Evolutionary conservation across 53 echinoderm and acorn worm species (phyloP).

Genomic region (Arbacia lixula): DNA sequence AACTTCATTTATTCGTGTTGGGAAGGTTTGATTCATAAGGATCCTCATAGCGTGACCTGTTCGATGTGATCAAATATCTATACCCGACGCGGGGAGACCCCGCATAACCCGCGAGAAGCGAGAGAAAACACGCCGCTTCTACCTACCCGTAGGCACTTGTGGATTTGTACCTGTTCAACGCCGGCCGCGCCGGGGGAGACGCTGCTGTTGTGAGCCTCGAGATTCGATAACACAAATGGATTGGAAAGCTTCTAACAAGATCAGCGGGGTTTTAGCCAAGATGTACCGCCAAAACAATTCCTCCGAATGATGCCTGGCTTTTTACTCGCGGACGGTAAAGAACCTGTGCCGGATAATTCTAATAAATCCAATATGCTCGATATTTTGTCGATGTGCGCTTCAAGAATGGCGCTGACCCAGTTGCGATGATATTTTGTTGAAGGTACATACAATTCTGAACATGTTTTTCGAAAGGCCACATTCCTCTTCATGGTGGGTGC

Average conservation of each 20-base stretch:
- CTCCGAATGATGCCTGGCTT: conserved; percentile 25
- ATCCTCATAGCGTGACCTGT: no score
- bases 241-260: conserved; percentile 52
- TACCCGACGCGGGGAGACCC: no score
- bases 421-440: not conserved
- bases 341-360: conserved; percentile 32
- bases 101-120: no score
- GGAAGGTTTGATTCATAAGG: no score
- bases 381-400: conserved; percentile 13
- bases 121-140: conserved; percentile 14
- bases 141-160: conserved; percentile 49
- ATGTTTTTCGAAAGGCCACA: no score
- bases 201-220: conserved; percentile 35
- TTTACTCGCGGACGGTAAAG: conserved; percentile 4
- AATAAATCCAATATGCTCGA: conserved; percentile 27
- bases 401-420: not conserved
- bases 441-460: no score
- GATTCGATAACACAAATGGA: conserved; percentile 57
- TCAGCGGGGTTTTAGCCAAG: conserved; percentile 35
- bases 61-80: no score
- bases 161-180: conserved; percentile 50
- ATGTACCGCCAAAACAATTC: conserved; percentile 48
- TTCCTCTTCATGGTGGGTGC: no score
- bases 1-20: no score
- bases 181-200: not conserved